A percentile compares a stretch with the other conserved stretches of the same genome.
Evolutionary conservation across 2,888 invertebrate genomes (phyloP).

Genomic region (Drosophila yooni): DNA sequence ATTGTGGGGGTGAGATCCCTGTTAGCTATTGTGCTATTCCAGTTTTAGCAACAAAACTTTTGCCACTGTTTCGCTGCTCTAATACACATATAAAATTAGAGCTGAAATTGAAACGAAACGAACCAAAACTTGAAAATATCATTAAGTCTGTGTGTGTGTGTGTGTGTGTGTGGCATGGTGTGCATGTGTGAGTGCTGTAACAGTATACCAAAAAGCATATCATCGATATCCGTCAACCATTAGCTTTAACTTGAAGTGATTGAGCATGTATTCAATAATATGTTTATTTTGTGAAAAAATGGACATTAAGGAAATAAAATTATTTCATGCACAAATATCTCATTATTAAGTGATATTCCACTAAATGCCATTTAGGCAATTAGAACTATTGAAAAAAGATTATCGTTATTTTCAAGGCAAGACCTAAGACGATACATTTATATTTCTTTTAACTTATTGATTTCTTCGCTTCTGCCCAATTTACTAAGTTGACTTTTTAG

Average conservation of each 20-base stretch:
- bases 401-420: too few species aligned
- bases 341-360: not conserved
- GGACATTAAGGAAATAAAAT: not conserved
- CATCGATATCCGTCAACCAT: conserved; percentile 14
- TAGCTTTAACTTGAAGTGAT: not conserved
- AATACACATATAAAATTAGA: conserved; percentile 70
- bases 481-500: not conserved
- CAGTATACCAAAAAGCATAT: not conserved
- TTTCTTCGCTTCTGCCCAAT: not conserved
- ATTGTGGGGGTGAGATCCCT: not conserved
- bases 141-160: not conserved
- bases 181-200: conserved; percentile 4
- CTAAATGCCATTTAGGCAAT: too few species aligned
- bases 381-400: too few species aligned
- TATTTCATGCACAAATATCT: not conserved
- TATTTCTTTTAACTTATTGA: not conserved
- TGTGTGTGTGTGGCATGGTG: not conserved
- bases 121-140: conserved; percentile 23
- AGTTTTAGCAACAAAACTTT: conserved; percentile 54
- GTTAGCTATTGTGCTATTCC: conserved; percentile 12
- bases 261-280: conserved; percentile 9
- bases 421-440: too few species aligned
- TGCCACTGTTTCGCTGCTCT: conserved; percentile 43
- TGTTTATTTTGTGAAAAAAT: not conserved
- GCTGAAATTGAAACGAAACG: conserved; percentile 23